phyloP scores from a whole-genome alignment of 1,140 invertebrate species.

The Grapholita molesta region DNA sequence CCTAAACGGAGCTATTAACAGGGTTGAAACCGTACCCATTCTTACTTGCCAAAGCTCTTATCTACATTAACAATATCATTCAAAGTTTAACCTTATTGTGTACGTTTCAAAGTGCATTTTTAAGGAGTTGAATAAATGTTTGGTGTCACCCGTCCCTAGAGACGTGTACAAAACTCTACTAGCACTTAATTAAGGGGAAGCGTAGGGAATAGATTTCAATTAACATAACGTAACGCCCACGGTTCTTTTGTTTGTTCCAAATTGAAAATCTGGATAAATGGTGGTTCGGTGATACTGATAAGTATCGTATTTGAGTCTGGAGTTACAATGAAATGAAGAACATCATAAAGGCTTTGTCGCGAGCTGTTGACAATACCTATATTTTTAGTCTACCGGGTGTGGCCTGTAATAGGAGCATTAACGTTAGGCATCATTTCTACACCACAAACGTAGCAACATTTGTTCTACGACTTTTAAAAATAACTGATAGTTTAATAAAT shows the following conservation, averaged over 20 bases:
- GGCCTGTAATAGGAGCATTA: no score
- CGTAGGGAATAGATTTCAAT: constrained; percentile 16
- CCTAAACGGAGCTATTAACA: constrained; percentile 14
- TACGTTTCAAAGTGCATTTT: background rate
- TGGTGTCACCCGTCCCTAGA: background rate
- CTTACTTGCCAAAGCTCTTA: background rate
- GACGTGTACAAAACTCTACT: background rate
- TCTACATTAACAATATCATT: background rate
- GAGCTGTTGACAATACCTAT: no score
- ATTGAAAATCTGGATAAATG: constrained; percentile 5
- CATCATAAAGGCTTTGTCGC: no score
- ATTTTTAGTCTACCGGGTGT: no score
- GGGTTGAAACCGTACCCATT: background rate
- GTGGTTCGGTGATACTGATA: background rate
- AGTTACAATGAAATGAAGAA: no score
- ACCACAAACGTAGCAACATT: no score
- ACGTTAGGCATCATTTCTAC: no score
- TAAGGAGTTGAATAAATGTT: background rate
- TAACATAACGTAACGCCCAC: constrained; percentile 15
- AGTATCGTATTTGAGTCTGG: no score
- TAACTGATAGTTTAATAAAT: no score
- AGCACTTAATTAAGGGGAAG: constrained; percentile 17
- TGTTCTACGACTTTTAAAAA: no score
- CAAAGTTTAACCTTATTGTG: background rate
- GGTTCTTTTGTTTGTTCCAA: constrained; percentile 13